Percentiles rank a stretch among this genome's conserved stretches.
Evolutionary conservation across 2,113 vertebrate genomes (phyloP).

Genomic region (Nettapus auritus): DNA sequence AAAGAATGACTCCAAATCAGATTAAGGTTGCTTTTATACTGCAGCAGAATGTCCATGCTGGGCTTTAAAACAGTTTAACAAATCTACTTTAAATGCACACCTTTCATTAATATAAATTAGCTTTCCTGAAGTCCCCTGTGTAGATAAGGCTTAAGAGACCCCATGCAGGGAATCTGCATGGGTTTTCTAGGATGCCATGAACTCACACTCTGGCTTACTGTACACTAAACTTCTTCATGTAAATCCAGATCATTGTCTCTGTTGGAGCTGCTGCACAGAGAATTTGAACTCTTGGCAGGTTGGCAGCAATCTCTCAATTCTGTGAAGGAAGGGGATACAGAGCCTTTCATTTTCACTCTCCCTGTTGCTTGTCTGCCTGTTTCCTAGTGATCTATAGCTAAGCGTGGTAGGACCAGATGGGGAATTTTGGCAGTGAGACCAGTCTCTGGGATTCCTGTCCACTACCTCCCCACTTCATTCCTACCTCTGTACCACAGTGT

Average conservation of each 20-base stretch:
- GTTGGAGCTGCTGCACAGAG: background rate
- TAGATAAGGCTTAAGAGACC: background rate
- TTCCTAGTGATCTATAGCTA: constrained; percentile 13
- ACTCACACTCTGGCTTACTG: constrained; percentile 21
- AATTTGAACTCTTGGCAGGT: background rate
- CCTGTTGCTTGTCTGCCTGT: background rate
- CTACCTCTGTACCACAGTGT: constrained; percentile 16
- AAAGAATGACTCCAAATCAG: constrained; percentile 67
- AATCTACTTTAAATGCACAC: constrained; percentile 60
- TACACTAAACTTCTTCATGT: background rate
- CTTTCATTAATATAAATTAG: constrained; percentile 37
- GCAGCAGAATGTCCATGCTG: constrained; percentile 73
- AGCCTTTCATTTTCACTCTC: background rate
- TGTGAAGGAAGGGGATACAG: background rate
- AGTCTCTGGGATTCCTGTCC: background rate
- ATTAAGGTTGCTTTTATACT: constrained; percentile 69
- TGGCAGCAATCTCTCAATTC: background rate
- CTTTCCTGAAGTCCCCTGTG: background rate
- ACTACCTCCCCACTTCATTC: background rate
- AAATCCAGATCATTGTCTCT: background rate
- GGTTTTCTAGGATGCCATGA: background rate
- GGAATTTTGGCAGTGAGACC: background rate
- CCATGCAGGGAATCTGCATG: background rate
- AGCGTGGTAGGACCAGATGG: background rate
- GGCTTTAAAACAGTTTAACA: constrained; percentile 69